Base-by-base conservation (phyloP, 2,888 invertebrate species). In the Cephalotes varians region DNA sequence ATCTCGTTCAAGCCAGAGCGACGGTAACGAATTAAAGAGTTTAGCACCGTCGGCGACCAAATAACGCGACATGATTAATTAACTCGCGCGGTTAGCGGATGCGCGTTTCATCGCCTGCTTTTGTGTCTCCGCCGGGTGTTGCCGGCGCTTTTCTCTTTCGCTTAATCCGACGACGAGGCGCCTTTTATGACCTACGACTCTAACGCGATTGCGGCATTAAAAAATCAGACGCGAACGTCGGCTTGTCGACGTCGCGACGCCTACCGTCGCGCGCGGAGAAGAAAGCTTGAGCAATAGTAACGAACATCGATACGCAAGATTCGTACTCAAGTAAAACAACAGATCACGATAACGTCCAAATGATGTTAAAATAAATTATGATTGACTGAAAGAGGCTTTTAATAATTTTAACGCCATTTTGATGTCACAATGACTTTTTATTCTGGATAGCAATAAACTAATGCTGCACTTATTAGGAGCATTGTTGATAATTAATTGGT, bases 11-110 rank as follows among this genome's bases (percentile, higher is more conserved):
- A n/a, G n/a, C n/a, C n/a, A n/a, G 56, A 25, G 28, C 58, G 31
- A 34, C 56, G 60, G 58, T 56, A 49, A 51, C 74, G 83, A 83
- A 86, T 88, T 85, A 84, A 88, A 87, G 84, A 82, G 67, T 84
- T 85, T 58, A 81, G 60, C 34, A 62, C 71, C 64, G 44, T 49
- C 7, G 56, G 15, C 25, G 21, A 49, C 65, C 62, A 56, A 65
- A 86, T 81, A 85, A 79, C 34, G 65, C 31, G 64, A 64, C 51
- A 69, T 72, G 64, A 82, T 79, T 79, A 82, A 86, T 86, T 79
- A 77, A 64, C 82, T 62, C 12, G 18, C 49, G 54, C 7, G 31
- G n/a, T 21, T 21, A 34, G 25, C 21, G 64, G 9, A 72, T 65
- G 21, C n/a, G 28, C 31, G 18, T 60, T 74, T 37, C 31, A 44